Percentiles rank a stretch among this genome's conserved stretches.
Conservation (phyloP, 2,113 vertebrate genomes). For the Perccottus glenii region DNA sequence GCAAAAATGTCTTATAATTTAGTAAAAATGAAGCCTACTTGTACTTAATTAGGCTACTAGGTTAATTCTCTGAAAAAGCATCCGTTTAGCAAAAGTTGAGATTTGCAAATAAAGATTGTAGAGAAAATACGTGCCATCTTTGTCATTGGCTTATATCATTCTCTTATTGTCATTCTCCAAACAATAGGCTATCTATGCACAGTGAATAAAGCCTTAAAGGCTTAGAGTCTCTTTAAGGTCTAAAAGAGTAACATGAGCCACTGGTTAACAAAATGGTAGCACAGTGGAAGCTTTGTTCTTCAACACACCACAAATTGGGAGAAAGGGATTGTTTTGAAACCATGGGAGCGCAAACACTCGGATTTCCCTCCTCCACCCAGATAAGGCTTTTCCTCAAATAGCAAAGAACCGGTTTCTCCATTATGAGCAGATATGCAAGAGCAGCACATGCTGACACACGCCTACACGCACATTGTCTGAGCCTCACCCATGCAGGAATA, state of each 20-base stretch:
- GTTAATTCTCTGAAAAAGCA: not conserved
- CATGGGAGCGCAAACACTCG: conserved; percentile 67
- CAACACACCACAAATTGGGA: conserved; percentile 7
- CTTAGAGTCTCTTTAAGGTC: not conserved
- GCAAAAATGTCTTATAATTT: no score
- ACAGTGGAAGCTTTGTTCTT: conserved; percentile 63
- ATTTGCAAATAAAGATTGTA: conserved; percentile 22
- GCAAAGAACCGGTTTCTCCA: conserved; percentile 57
- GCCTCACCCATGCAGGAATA: conserved; percentile 42
- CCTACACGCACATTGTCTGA: conserved; percentile 2
- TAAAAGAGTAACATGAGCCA: not conserved
- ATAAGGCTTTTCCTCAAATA: conserved; percentile 47
- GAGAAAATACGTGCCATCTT: not conserved
- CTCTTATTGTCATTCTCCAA: not conserved
- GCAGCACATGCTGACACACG: conserved; percentile 12
- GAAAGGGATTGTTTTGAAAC: conserved; percentile 72
- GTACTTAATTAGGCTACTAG: not conserved
- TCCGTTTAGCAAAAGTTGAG: not conserved
- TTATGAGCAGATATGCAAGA: conserved; percentile 34
- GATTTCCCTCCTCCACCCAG: conserved; percentile 59
- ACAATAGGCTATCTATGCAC: not conserved
- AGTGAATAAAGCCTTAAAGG: no score
- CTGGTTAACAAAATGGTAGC: not conserved
- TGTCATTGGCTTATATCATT: not conserved
- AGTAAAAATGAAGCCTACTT: no score